Percentiles rank a stretch among this genome's conserved stretches.
Conservation (phyloP, 35 echinoderm and acorn worm species). For the Diadema setosum region DNA sequence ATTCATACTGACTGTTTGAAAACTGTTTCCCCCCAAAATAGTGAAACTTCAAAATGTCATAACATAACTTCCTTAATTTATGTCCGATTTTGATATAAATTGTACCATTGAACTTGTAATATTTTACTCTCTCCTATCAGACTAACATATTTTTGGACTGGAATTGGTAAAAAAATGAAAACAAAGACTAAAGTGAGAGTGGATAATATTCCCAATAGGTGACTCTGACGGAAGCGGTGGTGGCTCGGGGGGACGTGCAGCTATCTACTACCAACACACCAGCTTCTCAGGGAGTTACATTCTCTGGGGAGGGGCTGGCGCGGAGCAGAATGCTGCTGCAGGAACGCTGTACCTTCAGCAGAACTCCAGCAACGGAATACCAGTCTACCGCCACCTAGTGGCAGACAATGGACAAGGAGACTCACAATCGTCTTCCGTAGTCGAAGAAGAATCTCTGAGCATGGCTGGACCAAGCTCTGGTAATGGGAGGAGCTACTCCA, state of each 20-base stretch:
- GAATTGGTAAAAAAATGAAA: too few species aligned
- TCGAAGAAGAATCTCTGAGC: neutral
- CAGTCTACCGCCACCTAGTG: conserved; percentile 33
- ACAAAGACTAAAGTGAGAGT: too few species aligned
- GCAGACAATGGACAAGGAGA: conserved; percentile 52
- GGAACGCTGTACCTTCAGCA: conserved; percentile 74
- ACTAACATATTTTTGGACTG: too few species aligned
- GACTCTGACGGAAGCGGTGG: too few species aligned
- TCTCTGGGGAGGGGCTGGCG: conserved; percentile 36
- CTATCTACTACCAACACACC: conserved; percentile 59
- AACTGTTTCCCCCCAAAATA: too few species aligned
- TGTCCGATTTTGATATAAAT: too few species aligned
- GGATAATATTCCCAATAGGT: too few species aligned
- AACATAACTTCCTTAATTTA: too few species aligned
- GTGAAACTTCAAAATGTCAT: too few species aligned
- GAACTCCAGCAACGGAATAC: neutral
- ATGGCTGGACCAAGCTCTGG: neutral
- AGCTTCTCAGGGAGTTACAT: conserved; percentile 69
- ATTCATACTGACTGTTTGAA: too few species aligned
- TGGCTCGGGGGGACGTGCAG: conserved; percentile 72
- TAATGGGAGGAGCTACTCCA: neutral
- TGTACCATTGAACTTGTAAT: too few species aligned
- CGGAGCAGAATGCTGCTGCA: conserved; percentile 35
- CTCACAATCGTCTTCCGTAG: neutral
- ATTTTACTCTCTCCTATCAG: too few species aligned